Conservation (phyloP, 2,113 vertebrate genomes). For the Glaucidium brasilianum region DNA sequence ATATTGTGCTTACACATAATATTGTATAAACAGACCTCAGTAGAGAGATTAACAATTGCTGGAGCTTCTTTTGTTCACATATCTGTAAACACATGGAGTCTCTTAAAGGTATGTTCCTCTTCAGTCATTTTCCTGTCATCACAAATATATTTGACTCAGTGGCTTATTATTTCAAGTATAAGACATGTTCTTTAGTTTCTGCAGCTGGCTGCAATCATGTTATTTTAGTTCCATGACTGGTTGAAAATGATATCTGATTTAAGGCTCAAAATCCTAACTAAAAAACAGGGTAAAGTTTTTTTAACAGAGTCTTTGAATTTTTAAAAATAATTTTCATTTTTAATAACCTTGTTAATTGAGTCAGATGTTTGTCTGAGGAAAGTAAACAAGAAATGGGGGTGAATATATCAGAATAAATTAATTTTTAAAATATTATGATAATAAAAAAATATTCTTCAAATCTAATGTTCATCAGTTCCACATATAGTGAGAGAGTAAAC, state of each 20-base stretch:
- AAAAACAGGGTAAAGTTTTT: neutral
- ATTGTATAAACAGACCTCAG: neutral
- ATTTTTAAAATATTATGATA: neutral
- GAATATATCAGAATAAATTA: neutral
- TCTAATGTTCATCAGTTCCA: neutral
- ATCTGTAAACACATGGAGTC: neutral
- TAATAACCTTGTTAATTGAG: neutral
- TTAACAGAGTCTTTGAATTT: neutral
- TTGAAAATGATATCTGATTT: neutral
- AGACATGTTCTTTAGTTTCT: neutral
- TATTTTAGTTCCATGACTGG: neutral
- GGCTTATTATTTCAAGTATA: neutral
- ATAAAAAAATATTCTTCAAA: neutral
- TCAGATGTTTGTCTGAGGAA: neutral
- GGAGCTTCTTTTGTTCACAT: fast-evolving
- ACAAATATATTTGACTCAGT: neutral
- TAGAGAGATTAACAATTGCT: neutral
- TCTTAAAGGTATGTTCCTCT: neutral
- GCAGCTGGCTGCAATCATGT: neutral
- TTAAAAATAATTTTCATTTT: neutral
- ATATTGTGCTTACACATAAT: neutral
- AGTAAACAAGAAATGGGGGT: neutral
- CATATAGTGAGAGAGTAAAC: neutral
- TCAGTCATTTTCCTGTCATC: neutral
- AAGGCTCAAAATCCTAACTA: neutral